Base-by-base conservation (phyloP, 2,797 vertebrate genomes). In the Sorex maritimensis region DNA sequence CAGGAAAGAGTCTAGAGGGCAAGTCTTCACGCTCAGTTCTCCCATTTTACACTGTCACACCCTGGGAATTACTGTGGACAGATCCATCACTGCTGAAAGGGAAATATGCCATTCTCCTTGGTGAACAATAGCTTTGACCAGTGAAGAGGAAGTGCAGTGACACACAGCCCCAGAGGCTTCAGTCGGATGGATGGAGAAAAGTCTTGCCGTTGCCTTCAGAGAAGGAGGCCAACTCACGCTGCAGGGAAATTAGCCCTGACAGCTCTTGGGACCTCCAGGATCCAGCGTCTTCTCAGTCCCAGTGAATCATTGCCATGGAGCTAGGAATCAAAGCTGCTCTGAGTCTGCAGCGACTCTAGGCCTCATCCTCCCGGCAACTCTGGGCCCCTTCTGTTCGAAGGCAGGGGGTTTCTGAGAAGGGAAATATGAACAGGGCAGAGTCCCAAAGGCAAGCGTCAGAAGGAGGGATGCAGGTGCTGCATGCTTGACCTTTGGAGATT, bases 101-200 rank as follows among this genome's bases (percentile, higher is more conserved):
- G 67, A 93, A 72, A 63, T 92, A 23, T 46, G 55, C 21, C 67
- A 1, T 77, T 89, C 84, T 78, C 77, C 28, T 92, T 92, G 73
- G 34, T 58, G 81, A 86, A 52, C 52, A 88, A 44, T 88, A 69
- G 65, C 71, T 81, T 92, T 94, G 80, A 69, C 78, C 52, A 67
- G 7, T 58, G 58, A 38, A 79, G 81, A 95, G 92, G 63, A 84
- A 49, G 19, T 63, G 13, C 34, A 73, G 30, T 58, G 63, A 92
- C 78, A 24, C 30, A 26, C 26, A 77, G 61, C 10, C 65, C 63
- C 41, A 88, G 90, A 88, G 30, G 34, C 85, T 85, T 81, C 74
- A 91, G 28, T 74, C 78, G 38, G 67, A 58, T 44, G 80, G 38
- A 61, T 61, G 58, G 58, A 15, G 49, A 78, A 58, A 78, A 63